Evolutionary conservation across 1,140 invertebrate species (phyloP).

Genomic region (Brachionus sp.): DNA sequence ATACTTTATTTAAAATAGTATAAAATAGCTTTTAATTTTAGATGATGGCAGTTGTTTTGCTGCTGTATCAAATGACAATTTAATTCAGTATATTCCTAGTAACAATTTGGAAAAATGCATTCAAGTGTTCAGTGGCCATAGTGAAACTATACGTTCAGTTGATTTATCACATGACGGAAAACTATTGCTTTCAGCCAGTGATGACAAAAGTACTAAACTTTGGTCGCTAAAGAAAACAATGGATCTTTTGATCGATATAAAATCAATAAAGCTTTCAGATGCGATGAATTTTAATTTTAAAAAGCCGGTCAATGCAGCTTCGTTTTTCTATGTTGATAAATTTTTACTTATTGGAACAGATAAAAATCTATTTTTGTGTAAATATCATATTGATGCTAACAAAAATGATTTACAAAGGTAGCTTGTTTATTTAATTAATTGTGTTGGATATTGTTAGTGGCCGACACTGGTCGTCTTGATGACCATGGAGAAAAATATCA

Average conservation of each 20-base stretch:
- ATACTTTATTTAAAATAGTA: no score
- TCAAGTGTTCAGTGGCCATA: slow-evolving; percentile 49
- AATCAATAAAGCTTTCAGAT: background rate
- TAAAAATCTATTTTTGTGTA: slow-evolving; percentile 55
- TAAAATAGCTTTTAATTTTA: slow-evolving; percentile 30
- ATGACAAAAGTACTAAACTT: slow-evolving; percentile 54
- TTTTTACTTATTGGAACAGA: slow-evolving; percentile 57
- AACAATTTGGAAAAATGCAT: slow-evolving; percentile 50
- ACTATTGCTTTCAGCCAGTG: slow-evolving; percentile 53
- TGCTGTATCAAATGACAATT: slow-evolving; percentile 53
- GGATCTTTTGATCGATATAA: slow-evolving; percentile 46
- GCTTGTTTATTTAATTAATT: no score
- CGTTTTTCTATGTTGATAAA: slow-evolving; percentile 61
- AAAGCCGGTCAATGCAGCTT: slow-evolving; percentile 53
- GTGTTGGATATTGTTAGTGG: no score
- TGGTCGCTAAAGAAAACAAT: slow-evolving; percentile 51
- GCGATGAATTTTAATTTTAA: slow-evolving; percentile 49
- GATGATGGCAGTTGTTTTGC: slow-evolving; percentile 53
- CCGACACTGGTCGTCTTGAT: no score
- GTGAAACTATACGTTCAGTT: slow-evolving; percentile 50
- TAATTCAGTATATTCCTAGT: slow-evolving; percentile 51
- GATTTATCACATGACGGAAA: slow-evolving; percentile 52
- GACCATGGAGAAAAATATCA: no score
- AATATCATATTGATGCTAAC: slow-evolving; percentile 54
- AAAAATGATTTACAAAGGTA: slow-evolving; percentile 58